Percentiles rank a stretch among this genome's conserved stretches.
Conservation (phyloP, 2,888 invertebrate species). For the Sericinus montela region DNA sequence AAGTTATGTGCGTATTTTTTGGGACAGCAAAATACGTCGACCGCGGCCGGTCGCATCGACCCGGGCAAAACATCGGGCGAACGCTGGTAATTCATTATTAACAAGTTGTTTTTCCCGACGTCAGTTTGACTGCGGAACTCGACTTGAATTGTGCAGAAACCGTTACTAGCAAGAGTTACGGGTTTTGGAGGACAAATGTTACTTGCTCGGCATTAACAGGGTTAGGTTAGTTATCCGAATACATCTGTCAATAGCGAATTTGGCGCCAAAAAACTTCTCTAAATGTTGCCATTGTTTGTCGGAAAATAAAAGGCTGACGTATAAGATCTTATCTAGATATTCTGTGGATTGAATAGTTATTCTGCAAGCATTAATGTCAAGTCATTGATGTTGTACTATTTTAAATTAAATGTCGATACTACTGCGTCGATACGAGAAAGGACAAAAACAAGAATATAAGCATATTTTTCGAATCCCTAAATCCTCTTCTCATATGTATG, state of each 20-base stretch:
- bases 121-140: constrained; percentile 28
- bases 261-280: constrained; percentile 16
- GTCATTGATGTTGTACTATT: too few relatives aligned
- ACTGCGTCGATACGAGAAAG: constrained; percentile 39
- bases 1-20: constrained; percentile 28
- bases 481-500: constrained; percentile 54
- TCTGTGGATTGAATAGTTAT: too few relatives aligned
- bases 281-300: constrained; percentile 1
- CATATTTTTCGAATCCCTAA: constrained; percentile 51
- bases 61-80: constrained; percentile 27
- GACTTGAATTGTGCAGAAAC: not conserved
- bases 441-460: constrained; percentile 50
- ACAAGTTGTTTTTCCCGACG: constrained; percentile 52
- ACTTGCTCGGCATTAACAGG: constrained; percentile 5
- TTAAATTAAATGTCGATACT: not conserved
- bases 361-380: too few relatives aligned
- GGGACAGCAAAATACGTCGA: constrained; percentile 27
- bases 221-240: constrained; percentile 8
- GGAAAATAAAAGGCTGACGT: not conserved
- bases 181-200: not conserved
- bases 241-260: constrained; percentile 14
- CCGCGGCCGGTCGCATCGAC: constrained; percentile 22
- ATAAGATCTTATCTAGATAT: not conserved
- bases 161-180: constrained; percentile 5
- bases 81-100: constrained; percentile 57